These are phyloP conservation scores for Florisuga fusca DNA, from an alignment of 2,797 vertebrate species.

Conservation along the genomic window DNA sequence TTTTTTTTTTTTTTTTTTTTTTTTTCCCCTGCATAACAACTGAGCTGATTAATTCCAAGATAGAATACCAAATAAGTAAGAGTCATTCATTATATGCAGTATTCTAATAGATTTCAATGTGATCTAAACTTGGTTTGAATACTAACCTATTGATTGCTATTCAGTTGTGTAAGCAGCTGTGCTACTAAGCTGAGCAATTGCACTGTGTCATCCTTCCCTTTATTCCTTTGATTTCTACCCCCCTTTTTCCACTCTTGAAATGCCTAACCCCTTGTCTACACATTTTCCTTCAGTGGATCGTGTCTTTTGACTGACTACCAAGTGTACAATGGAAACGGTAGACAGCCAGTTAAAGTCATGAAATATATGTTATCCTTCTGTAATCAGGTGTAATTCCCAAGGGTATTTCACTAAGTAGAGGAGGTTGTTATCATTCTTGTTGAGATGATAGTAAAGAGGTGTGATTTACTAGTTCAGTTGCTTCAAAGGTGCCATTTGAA, in stretches of 20 bases:
- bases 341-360: constrained; percentile 56
- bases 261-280: constrained; percentile 22
- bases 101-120: constrained; percentile 71
- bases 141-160: constrained; percentile 77
- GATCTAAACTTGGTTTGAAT: constrained; percentile 75
- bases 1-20: not conserved
- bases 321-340: constrained; percentile 40
- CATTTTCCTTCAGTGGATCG: constrained; percentile 51
- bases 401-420: constrained; percentile 31
- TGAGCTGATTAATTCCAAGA: constrained; percentile 73
- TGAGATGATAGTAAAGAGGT: constrained; percentile 58
- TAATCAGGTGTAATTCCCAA: constrained; percentile 48
- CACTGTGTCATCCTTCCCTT: constrained; percentile 57
- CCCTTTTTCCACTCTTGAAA: constrained; percentile 47
- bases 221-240: constrained; percentile 40
- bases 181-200: constrained; percentile 68
- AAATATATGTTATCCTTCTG: constrained; percentile 20
- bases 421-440: constrained; percentile 54
- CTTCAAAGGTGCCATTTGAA: constrained; percentile 50
- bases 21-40: constrained; percentile 44
- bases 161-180: constrained; percentile 74
- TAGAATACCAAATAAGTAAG: constrained; percentile 71
- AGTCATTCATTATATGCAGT: constrained; percentile 73
- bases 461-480: constrained; percentile 49
- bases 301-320: constrained; percentile 40